Conservation (phyloP, 1,140 invertebrate species). For the Drosophila lini region DNA sequence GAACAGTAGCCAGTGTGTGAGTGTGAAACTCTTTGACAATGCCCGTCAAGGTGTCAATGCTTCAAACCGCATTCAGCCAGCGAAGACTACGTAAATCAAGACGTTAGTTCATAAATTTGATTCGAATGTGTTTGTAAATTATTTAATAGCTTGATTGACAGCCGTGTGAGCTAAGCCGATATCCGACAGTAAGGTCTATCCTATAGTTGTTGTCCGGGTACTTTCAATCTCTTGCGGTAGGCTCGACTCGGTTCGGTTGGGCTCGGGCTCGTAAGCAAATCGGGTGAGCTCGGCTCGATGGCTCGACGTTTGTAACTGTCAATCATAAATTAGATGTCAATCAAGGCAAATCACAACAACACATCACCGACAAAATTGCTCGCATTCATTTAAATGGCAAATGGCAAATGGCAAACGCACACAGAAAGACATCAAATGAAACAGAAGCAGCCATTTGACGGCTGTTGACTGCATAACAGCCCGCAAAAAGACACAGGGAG, state of each 20-base stretch:
- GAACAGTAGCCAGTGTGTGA: constrained; percentile 21
- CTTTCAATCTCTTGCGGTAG: constrained; percentile 53
- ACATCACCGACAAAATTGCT: constrained; percentile 49
- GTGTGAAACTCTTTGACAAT: constrained; percentile 55
- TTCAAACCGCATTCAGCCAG: constrained; percentile 67
- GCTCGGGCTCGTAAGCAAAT: background rate
- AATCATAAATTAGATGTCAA: constrained; percentile 80
- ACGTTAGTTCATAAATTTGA: constrained; percentile 56
- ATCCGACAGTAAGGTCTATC: constrained; percentile 44
- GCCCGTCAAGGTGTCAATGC: constrained; percentile 64
- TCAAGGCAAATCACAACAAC: constrained; percentile 73
- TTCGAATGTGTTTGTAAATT: constrained; percentile 36
- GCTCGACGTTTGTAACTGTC: constrained; percentile 73
- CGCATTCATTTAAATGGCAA: constrained; percentile 70
- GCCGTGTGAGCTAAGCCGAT: constrained; percentile 45
- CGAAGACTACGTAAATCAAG: constrained; percentile 63
- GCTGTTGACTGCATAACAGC: constrained; percentile 34
- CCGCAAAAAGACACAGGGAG: constrained; percentile 3
- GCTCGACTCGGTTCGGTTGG: background rate
- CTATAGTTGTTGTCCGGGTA: background rate
- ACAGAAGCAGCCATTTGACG: constrained; percentile 40
- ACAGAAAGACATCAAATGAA: constrained; percentile 31
- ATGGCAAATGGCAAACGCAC: constrained; percentile 47
- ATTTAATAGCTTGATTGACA: constrained; percentile 59
- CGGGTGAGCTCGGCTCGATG: background rate